phyloP scores from a whole-genome alignment of 2,888 invertebrate species.

The Napeogenes sylphis region DNA sequence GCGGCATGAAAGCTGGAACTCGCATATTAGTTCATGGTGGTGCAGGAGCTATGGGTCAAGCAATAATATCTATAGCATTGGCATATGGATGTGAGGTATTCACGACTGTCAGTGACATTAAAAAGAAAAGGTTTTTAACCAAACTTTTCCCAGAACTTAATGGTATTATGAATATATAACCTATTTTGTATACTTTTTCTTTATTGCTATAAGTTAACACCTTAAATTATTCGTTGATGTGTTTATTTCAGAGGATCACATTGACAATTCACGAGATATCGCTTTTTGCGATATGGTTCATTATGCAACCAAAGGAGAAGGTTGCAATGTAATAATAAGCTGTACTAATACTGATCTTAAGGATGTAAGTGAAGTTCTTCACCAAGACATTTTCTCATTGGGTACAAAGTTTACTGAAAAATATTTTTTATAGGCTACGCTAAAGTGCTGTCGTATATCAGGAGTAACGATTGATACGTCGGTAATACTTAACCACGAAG shows the following conservation, averaged over 20 bases:
- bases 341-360: constrained; percentile 43
- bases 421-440: constrained; percentile 24
- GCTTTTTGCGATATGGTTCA: constrained; percentile 50
- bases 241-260: constrained; percentile 44
- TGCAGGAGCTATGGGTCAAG: constrained; percentile 56
- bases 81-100: constrained; percentile 45
- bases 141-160: constrained; percentile 45
- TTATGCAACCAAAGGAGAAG: constrained; percentile 41
- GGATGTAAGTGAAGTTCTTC: constrained; percentile 41
- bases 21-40: constrained; percentile 51
- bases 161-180: constrained; percentile 35
- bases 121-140: constrained; percentile 41
- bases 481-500: constrained; percentile 27
- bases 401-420: background rate
- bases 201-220: too few relatives aligned
- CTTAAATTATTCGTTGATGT: background rate
- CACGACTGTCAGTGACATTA: constrained; percentile 43
- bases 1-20: constrained; percentile 24
- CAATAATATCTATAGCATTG: constrained; percentile 48
- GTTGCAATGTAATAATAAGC: constrained; percentile 48
- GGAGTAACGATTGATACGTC: constrained; percentile 27
- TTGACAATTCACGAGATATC: constrained; percentile 52
- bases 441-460: constrained; percentile 23
- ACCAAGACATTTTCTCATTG: background rate
- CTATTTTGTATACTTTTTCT: background rate